Evolutionary conservation across 2,797 vertebrate genomes (phyloP).

Genomic region (Denticeps clupeoides): DNA sequence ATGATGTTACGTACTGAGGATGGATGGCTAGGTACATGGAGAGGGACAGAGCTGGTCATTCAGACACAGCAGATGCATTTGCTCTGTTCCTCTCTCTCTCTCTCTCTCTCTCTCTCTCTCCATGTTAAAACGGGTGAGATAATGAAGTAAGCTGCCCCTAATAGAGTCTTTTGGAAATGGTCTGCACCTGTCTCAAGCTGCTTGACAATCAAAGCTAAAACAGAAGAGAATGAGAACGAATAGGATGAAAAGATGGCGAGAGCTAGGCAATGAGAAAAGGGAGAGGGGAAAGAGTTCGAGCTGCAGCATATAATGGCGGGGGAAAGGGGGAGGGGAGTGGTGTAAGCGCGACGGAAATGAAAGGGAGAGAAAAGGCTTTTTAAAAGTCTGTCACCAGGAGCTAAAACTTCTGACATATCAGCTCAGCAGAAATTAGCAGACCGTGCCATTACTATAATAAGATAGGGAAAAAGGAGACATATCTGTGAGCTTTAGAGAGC

Average conservation of each 20-base stretch:
- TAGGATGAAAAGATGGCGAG: not conserved
- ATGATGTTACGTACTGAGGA: too few relatives aligned
- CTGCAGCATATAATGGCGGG: too few relatives aligned
- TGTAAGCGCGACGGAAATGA: not conserved
- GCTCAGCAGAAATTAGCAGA: not conserved
- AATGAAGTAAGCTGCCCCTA: slow-evolving; percentile 31
- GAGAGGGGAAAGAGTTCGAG: not conserved
- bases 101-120: not conserved
- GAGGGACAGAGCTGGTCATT: too few relatives aligned
- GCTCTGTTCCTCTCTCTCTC: not conserved
- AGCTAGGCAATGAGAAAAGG: not conserved
- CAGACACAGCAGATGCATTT: too few relatives aligned
- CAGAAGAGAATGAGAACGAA: not conserved
- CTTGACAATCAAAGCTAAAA: slow-evolving; percentile 6
- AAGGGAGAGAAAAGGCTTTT: not conserved
- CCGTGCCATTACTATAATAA: slow-evolving; percentile 11
- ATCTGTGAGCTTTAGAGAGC: not conserved
- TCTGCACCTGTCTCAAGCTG: slow-evolving; percentile 20
- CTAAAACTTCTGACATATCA: not conserved
- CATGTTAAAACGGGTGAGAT: slow-evolving; percentile 20
- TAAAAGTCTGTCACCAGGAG: not conserved
- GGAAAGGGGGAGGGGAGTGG: not conserved
- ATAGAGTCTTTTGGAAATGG: slow-evolving; percentile 32
- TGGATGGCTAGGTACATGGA: too few relatives aligned
- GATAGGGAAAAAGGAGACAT: slow-evolving; percentile 1